These are phyloP conservation scores for Eciton burchellii DNA, from an alignment of 1,140 invertebrate species.

Conservation along the genomic window DNA sequence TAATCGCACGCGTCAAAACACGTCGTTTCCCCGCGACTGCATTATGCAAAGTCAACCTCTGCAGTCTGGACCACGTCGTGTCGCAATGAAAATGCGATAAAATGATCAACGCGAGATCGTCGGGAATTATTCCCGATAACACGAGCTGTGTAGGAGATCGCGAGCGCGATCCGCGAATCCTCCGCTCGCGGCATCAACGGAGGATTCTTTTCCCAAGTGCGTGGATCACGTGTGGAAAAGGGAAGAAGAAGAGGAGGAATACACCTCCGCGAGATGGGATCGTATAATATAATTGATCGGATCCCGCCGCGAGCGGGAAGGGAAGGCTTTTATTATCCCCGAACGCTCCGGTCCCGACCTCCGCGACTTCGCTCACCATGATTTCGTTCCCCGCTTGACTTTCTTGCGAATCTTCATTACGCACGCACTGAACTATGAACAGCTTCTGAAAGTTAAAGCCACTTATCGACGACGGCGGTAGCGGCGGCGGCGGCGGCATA, in stretches of 20 bases:
- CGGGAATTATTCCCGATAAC: slow-evolving; percentile 1
- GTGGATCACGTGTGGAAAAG: neutral
- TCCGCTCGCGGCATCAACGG: neutral
- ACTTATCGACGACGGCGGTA: slow-evolving; percentile 73
- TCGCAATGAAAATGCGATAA: slow-evolving; percentile 14
- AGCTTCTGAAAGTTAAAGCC: slow-evolving; percentile 73
- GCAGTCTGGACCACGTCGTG: slow-evolving; percentile 8
- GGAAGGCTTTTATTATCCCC: slow-evolving; percentile 69
- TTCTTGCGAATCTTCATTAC: slow-evolving; percentile 71
- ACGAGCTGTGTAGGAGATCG: too few relatives aligned
- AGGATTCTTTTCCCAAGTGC: neutral
- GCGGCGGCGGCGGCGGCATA: slow-evolving; percentile 69
- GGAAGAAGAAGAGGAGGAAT: too few relatives aligned
- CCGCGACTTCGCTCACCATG: slow-evolving; percentile 56
- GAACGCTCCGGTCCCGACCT: slow-evolving; percentile 48
- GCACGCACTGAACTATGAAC: slow-evolving; percentile 74
- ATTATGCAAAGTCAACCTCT: slow-evolving; percentile 36
- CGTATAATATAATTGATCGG: slow-evolving; percentile 45
- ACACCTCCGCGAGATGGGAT: slow-evolving; percentile 29
- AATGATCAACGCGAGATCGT: slow-evolving; percentile 22
- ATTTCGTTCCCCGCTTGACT: slow-evolving; percentile 65
- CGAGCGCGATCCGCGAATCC: neutral
- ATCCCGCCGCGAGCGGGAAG: slow-evolving; percentile 31
- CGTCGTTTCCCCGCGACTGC: slow-evolving; percentile 64
- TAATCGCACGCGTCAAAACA: slow-evolving; percentile 74